phyloP scores from a whole-genome alignment of 2,113 vertebrate species.

The Echinops telfairi region DNA sequence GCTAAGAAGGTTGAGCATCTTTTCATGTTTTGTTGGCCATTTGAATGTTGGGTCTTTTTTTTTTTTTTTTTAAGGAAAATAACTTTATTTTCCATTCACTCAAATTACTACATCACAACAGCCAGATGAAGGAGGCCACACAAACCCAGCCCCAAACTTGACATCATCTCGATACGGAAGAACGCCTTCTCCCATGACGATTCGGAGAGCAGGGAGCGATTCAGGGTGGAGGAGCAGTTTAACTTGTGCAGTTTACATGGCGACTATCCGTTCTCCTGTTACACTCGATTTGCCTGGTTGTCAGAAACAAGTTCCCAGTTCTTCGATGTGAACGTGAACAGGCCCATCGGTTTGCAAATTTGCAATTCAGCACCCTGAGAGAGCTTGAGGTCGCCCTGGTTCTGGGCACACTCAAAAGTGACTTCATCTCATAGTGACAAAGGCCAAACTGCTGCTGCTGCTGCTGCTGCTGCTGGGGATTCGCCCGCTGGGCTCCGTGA shows the following conservation, averaged over 20 bases:
- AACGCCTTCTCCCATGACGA: neutral
- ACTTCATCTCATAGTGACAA: constrained; percentile 94
- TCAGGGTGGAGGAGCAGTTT: neutral
- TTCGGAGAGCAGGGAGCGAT: neutral
- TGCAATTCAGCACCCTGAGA: constrained; percentile 98
- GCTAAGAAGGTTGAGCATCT: too few relatives aligned
- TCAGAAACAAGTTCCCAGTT: constrained; percentile 54
- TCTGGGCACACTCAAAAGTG: constrained; percentile 97
- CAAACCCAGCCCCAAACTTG: neutral
- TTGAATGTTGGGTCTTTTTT: too few relatives aligned
- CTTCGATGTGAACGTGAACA: constrained; percentile 71
- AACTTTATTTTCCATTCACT: constrained; percentile 73
- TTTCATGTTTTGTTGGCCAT: too few relatives aligned
- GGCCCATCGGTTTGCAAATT: constrained; percentile 89
- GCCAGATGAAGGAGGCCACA: constrained; percentile 40
- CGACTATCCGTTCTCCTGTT: constrained; percentile 33
- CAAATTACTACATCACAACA: constrained; percentile 48
- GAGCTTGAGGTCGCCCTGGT: constrained; percentile 94
- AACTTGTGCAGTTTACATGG: neutral
- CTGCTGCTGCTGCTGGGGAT: constrained; percentile 84
- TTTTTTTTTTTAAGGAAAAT: constrained; percentile 39
- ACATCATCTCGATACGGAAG: neutral
- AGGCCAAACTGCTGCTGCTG: constrained; percentile 85
- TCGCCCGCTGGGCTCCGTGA: constrained; percentile 81
- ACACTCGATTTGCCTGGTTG: constrained; percentile 52